A percentile compares a stretch with the other conserved stretches of the same genome.
These are phyloP conservation scores for Malachius bipustulatus DNA, from an alignment of 2,888 invertebrate species.

Conservation along the genomic window DNA sequence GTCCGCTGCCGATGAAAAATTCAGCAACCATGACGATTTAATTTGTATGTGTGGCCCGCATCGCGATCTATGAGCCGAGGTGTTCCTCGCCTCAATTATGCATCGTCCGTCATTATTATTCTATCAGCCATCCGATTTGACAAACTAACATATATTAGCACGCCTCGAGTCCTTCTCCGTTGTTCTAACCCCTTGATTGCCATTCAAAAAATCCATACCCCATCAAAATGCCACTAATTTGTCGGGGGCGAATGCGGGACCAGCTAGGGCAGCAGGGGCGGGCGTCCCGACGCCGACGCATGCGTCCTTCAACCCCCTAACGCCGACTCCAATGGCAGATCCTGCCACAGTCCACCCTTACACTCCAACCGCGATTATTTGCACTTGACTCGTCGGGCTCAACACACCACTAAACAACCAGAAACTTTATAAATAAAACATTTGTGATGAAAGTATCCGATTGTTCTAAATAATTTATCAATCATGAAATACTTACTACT, in stretches of 20 bases:
- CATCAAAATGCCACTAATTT: constrained; percentile 39
- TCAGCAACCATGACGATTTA: too few species aligned
- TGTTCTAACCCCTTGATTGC: constrained; percentile 26
- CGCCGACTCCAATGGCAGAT: constrained; percentile 38
- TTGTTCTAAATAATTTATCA: too few species aligned
- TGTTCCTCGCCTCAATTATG: too few species aligned
- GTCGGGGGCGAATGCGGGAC: constrained; percentile 36
- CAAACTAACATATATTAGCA: too few species aligned
- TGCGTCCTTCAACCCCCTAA: constrained; percentile 26
- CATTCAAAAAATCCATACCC: constrained; percentile 38
- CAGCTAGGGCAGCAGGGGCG: constrained; percentile 28
- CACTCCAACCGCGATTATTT: constrained; percentile 24
- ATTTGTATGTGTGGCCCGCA: too few species aligned
- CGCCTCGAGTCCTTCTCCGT: too few species aligned
- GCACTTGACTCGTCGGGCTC: constrained; percentile 6
- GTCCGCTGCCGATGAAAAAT: too few species aligned
- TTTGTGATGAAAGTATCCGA: constrained; percentile 1
- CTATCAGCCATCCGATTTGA: too few species aligned
- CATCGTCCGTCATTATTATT: too few species aligned
- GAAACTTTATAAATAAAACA: not conserved
- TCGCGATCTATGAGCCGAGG: too few species aligned
- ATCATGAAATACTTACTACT: too few species aligned
- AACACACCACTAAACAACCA: constrained; percentile 3
- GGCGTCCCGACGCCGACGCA: constrained; percentile 32
- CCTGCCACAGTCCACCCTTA: constrained; percentile 28